Evolutionary conservation across 92 coral and sea anemone species (phyloP).

Genomic region (Diadumene lineata): DNA sequence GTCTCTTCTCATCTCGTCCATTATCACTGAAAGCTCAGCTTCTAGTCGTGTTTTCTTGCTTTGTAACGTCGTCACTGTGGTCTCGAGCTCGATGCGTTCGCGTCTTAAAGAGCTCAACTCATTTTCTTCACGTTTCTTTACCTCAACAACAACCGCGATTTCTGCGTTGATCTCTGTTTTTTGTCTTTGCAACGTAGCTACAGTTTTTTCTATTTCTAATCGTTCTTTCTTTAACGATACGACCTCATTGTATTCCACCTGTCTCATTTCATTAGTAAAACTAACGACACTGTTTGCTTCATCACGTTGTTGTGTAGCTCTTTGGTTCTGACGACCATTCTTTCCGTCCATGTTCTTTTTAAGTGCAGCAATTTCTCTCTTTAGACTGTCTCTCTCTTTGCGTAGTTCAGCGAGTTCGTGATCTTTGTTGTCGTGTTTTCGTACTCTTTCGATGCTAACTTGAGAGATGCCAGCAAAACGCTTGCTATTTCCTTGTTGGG

Average conservation of each 20-base stretch:
- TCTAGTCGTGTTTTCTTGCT: constrained; percentile 77
- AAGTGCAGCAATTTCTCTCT: constrained; percentile 33
- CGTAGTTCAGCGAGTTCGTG: constrained; percentile 49
- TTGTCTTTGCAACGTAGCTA: constrained; percentile 64
- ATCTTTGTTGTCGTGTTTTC: constrained; percentile 38
- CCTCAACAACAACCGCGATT: constrained; percentile 60
- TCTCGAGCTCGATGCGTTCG: constrained; percentile 77
- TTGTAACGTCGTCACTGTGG: constrained; percentile 57
- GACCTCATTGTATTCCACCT: constrained; percentile 53
- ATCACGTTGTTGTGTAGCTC: background rate
- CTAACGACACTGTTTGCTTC: background rate
- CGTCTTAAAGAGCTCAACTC: constrained; percentile 61
- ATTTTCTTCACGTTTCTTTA: constrained; percentile 65
- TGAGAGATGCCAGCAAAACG: constrained; percentile 36
- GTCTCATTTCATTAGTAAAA: constrained; percentile 51
- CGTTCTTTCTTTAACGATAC: constrained; percentile 63
- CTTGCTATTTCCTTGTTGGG: constrained; percentile 28
- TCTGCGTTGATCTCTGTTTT: constrained; percentile 86
- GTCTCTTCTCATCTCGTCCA: constrained; percentile 53
- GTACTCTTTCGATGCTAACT: constrained; percentile 20
- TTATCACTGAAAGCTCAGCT: constrained; percentile 56
- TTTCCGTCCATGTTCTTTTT: constrained; percentile 44
- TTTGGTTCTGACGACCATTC: constrained; percentile 4
- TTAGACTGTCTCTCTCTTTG: constrained; percentile 64
- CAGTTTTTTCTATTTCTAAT: constrained; percentile 71